phyloP scores from a whole-genome alignment of 2,797 vertebrate species.

The Anolis apletophallus region DNA sequence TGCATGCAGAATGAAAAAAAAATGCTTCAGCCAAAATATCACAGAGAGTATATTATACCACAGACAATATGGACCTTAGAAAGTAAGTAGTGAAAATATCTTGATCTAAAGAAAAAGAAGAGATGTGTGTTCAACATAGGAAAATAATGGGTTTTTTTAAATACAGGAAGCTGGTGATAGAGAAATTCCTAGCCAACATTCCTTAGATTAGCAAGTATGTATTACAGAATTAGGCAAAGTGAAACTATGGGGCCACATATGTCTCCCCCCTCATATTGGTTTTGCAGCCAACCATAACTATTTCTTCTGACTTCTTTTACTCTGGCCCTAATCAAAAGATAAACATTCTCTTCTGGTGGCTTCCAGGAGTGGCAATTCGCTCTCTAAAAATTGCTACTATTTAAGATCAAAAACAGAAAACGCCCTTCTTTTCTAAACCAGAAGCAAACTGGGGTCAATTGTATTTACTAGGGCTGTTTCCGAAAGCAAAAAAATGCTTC shows the following conservation, averaged over 20 bases:
- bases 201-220: neutral
- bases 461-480: too few relatives aligned
- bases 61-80: constrained; percentile 61
- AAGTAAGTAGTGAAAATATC: constrained; percentile 37
- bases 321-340: too few relatives aligned
- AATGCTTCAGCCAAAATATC: constrained; percentile 81
- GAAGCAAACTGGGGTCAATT: too few relatives aligned
- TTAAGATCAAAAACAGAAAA: too few relatives aligned
- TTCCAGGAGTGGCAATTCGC: too few relatives aligned
- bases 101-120: constrained; percentile 16
- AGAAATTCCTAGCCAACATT: neutral
- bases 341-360: too few relatives aligned
- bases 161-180: neutral
- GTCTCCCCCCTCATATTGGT: too few relatives aligned
- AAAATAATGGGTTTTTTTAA: neutral
- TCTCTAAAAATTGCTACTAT: too few relatives aligned
- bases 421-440: too few relatives aligned
- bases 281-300: too few relatives aligned
- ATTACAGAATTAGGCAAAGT: neutral
- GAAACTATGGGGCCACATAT: neutral
- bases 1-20: constrained; percentile 83
- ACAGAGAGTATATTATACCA: constrained; percentile 76
- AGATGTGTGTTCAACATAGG: neutral
- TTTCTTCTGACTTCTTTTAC: too few relatives aligned
- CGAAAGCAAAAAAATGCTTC: too few relatives aligned